Conservation (phyloP, 1,140 invertebrate genomes). For the Panagrolaimus sp. region DNA sequence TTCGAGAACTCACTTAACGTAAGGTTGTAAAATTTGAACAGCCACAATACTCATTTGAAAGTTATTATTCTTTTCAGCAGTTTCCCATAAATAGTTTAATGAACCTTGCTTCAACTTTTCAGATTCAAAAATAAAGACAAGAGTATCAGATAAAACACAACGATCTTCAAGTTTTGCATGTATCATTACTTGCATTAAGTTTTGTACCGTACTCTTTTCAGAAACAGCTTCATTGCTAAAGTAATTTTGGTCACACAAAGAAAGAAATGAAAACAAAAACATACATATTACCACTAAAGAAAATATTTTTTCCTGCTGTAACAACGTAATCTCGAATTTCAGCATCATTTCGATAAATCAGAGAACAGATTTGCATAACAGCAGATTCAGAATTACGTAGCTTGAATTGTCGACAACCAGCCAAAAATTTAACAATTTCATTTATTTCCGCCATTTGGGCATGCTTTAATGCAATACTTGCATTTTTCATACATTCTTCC, state of each 20-base stretch:
- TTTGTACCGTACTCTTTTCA: not conserved
- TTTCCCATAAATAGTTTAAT: not conserved
- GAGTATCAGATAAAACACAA: not conserved
- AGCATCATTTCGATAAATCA: conserved; percentile 1
- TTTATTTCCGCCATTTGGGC: not conserved
- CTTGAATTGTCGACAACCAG: not conserved
- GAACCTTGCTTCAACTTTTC: not conserved
- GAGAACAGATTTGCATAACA: conserved; percentile 2
- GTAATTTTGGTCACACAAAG: not conserved
- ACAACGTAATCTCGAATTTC: not conserved
- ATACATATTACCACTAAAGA: not conserved
- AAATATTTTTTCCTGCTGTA: not conserved
- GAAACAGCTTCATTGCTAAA: not conserved
- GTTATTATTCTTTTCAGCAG: not conserved
- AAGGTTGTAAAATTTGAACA: no score
- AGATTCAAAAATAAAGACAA: not conserved
- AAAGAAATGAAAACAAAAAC: not conserved
- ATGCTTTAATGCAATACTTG: not conserved
- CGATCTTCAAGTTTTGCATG: not conserved
- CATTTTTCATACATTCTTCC: not conserved
- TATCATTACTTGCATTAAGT: not conserved
- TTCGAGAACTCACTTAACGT: no score
- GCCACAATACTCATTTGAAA: no score
- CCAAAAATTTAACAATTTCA: conserved; percentile 10
- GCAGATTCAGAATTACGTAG: not conserved